phyloP scores from a whole-genome alignment of 2,797 vertebrate species.

The Urosaurus nigricauda region DNA sequence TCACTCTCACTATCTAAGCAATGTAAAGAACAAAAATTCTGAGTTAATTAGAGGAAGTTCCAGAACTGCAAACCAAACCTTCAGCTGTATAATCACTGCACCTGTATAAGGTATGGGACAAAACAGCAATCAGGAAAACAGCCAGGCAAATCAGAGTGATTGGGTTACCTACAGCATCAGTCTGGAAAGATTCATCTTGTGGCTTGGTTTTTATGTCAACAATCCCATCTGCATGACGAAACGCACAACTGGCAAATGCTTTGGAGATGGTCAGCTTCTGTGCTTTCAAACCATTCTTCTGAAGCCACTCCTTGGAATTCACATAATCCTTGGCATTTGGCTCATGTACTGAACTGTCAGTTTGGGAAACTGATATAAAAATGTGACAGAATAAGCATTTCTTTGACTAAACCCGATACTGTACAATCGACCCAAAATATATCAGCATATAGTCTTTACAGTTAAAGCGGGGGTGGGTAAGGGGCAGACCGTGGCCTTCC shows the following conservation, averaged over 20 bases:
- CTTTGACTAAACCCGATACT: background rate
- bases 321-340: conserved; percentile 69
- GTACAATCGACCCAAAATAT: background rate
- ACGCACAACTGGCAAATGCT: conserved; percentile 80
- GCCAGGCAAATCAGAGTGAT: accelerated
- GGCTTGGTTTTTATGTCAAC: conserved; percentile 83
- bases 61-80: background rate
- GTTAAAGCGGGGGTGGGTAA: no score
- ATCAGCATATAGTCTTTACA: no score
- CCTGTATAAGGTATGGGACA: background rate
- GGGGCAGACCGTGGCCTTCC: no score
- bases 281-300: conserved; percentile 81
- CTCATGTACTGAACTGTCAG: conserved; percentile 25
- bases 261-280: conserved; percentile 79
- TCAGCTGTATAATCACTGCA: background rate
- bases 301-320: conserved; percentile 81
- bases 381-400: conserved; percentile 5
- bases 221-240: conserved; percentile 80
- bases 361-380: conserved; percentile 45
- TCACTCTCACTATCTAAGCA: background rate
- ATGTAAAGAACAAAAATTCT: background rate
- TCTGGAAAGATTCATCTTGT: conserved; percentile 75
- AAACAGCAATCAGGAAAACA: conserved; percentile 17
- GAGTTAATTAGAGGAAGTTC: background rate
- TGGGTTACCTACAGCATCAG: conserved; percentile 80